These are phyloP conservation scores for Parasteatoda tepidariorum DNA, from an alignment of 1,140 invertebrate genomes.

Conservation along the genomic window DNA sequence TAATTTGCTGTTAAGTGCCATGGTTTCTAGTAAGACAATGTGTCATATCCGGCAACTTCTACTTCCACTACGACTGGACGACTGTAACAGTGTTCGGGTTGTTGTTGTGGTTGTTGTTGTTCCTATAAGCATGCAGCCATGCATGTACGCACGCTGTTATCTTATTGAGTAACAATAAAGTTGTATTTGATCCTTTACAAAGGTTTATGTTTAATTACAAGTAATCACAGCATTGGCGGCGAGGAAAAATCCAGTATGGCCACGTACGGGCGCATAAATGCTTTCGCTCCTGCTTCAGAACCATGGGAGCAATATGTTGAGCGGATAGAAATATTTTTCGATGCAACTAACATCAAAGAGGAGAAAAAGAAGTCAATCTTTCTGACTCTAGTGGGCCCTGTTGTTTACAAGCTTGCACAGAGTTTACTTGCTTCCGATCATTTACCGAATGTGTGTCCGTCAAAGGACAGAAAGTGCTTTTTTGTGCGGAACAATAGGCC, in stretches of 20 bases:
- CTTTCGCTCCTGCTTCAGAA: background rate
- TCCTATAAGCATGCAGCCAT: no score
- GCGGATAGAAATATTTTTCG: background rate
- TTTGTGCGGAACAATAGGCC: background rate
- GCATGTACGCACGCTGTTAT: no score
- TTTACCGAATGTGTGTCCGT: background rate
- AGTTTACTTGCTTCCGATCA: slow-evolving; percentile 2
- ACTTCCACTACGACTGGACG: no score
- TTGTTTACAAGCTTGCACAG: background rate
- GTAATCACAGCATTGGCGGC: background rate
- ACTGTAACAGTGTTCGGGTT: no score
- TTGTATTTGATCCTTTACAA: no score
- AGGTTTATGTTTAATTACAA: no score
- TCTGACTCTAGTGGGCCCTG: background rate
- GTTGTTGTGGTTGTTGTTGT: no score
- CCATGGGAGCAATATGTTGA: background rate
- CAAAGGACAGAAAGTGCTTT: background rate
- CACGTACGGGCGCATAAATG: background rate
- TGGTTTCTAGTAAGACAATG: no score
- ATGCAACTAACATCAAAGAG: background rate
- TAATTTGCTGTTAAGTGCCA: no score
- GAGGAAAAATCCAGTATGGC: background rate
- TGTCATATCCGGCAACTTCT: no score
- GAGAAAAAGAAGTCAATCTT: slow-evolving; percentile 1
- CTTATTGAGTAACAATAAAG: no score